Evolutionary conservation across 2,888 invertebrate species (phyloP).

Genomic region (Didymodactylos carnosus): DNA sequence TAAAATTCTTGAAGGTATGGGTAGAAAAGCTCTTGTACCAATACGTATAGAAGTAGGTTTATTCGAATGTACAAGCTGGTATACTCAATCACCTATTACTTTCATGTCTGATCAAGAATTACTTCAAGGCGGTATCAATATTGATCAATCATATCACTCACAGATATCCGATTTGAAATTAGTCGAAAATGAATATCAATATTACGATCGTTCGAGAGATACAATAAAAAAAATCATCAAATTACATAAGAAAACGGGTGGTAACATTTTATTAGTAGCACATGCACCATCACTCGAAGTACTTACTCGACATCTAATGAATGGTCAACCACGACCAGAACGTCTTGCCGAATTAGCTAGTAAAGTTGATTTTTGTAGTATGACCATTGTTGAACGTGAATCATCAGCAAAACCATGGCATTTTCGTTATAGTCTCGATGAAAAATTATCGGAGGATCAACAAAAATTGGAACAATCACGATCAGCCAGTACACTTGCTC

Average conservation of each 20-base stretch:
- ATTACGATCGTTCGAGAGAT: background rate
- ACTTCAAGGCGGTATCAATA: background rate
- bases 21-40: slow-evolving; percentile 3
- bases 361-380: background rate
- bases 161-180: background rate
- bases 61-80: slow-evolving; percentile 83
- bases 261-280: slow-evolving; percentile 68
- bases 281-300: slow-evolving; percentile 75
- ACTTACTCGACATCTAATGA: slow-evolving; percentile 53
- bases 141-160: background rate
- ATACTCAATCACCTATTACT: slow-evolving; percentile 51
- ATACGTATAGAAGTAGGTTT: slow-evolving; percentile 59
- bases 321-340: slow-evolving; percentile 41
- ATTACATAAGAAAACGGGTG: slow-evolving; percentile 37
- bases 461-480: background rate
- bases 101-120: slow-evolving; percentile 54
- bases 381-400: background rate
- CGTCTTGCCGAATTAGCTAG: background rate
- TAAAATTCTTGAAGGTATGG: slow-evolving; percentile 37
- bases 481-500: background rate
- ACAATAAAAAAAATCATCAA: background rate
- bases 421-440: background rate
- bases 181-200: background rate
- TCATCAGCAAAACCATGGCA: background rate
- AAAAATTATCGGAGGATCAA: background rate